Evolutionary conservation across 2,113 vertebrate species (phyloP).

Genomic region (Serinus canaria): DNA sequence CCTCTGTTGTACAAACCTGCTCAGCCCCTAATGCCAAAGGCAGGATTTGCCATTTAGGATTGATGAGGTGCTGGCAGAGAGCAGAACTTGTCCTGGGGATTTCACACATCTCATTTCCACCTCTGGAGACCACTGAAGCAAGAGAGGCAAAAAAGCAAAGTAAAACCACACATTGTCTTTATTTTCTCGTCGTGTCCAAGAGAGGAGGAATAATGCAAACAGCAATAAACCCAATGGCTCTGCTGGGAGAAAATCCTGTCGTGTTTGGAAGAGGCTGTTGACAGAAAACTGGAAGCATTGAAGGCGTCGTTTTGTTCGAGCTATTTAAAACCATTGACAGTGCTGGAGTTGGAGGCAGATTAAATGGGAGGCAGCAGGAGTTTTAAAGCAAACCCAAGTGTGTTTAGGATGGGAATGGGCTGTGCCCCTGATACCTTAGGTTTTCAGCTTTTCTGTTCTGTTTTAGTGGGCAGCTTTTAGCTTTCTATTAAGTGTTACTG

Average conservation of each 20-base stretch:
- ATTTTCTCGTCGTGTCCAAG: background rate
- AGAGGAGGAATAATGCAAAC: background rate
- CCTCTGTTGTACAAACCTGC: background rate
- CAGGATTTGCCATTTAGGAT: background rate
- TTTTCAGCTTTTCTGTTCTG: background rate
- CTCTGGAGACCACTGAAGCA: background rate
- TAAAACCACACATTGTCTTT: background rate
- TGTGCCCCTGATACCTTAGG: background rate
- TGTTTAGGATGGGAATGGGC: background rate
- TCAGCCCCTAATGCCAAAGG: background rate
- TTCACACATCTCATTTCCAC: background rate
- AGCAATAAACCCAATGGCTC: background rate
- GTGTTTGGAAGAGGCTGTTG: slow-evolving; percentile 2
- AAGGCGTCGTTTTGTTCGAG: accelerated
- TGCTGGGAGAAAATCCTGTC: slow-evolving; percentile 8
- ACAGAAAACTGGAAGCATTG: background rate
- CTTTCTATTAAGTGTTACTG: background rate
- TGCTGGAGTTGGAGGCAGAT: background rate
- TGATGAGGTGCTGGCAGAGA: background rate
- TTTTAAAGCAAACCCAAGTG: background rate
- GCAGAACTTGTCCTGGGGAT: background rate
- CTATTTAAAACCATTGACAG: background rate
- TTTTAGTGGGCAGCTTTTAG: background rate
- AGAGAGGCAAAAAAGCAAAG: background rate
- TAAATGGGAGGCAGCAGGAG: background rate